Evolutionary conservation across 2,797 vertebrate species (phyloP).

Genomic region (Labeo calbasu): DNA sequence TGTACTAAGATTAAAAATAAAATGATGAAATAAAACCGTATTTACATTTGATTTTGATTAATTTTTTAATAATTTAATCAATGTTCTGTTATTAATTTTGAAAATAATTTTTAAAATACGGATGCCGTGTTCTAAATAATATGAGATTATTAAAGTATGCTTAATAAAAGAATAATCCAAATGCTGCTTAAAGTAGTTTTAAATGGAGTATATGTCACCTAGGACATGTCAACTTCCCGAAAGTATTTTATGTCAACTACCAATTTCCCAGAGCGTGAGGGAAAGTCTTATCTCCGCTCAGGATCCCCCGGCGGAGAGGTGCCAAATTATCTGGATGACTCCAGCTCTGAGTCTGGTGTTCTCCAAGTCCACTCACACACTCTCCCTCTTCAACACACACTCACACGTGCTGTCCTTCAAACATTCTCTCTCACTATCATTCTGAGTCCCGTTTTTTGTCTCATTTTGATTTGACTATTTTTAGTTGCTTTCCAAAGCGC

Average conservation of each 20-base stretch:
- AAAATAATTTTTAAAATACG: too few relatives aligned
- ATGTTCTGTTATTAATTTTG: too few relatives aligned
- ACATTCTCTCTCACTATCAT: conserved; percentile 5
- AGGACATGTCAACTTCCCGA: neutral
- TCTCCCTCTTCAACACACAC: conserved; percentile 31
- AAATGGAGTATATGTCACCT: neutral
- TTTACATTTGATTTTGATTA: too few relatives aligned
- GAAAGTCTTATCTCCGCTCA: conserved; percentile 37
- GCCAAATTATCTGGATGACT: conserved; percentile 21
- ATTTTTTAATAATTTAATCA: too few relatives aligned
- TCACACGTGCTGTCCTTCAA: neutral
- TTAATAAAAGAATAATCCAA: too few relatives aligned
- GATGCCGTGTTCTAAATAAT: too few relatives aligned
- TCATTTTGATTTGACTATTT: neutral
- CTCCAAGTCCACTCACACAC: conserved; percentile 7
- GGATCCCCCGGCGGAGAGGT: neutral
- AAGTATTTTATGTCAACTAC: neutral
- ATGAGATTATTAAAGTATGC: too few relatives aligned
- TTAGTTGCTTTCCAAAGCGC: neutral
- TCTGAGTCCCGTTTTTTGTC: neutral
- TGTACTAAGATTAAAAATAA: too few relatives aligned
- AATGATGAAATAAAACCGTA: too few relatives aligned
- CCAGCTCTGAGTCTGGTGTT: conserved; percentile 12
- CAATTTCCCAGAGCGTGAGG: neutral
- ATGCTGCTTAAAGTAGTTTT: neutral